Conservation (phyloP, 2,888 invertebrate genomes). For the Gandaritis pyraliata region DNA sequence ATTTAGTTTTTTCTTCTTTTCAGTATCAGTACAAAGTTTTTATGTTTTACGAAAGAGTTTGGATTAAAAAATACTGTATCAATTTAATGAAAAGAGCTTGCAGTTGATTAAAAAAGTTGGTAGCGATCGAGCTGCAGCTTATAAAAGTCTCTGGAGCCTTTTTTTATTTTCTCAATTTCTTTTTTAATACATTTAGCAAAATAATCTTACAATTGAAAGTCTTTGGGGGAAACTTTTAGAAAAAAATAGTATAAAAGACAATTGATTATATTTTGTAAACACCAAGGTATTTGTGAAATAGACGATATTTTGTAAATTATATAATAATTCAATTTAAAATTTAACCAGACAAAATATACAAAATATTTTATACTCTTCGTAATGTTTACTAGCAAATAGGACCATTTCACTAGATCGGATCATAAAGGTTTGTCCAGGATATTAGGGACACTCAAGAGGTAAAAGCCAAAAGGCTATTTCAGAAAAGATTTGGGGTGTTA, state of each 20-base stretch:
- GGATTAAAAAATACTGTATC: slow-evolving; percentile 14
- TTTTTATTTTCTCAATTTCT: not conserved
- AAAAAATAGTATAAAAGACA: too few relatives aligned
- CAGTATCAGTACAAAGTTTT: too few relatives aligned
- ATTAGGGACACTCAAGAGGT: slow-evolving; percentile 7
- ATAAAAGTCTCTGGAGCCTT: not conserved
- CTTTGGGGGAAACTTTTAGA: too few relatives aligned
- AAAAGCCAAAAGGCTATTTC: slow-evolving; percentile 13
- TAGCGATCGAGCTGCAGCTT: not conserved
- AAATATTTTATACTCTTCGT: slow-evolving; percentile 14
- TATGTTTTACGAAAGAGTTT: not conserved
- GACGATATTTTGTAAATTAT: too few relatives aligned
- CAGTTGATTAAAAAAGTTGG: slow-evolving; percentile 17
- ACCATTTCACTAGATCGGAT: slow-evolving; percentile 8
- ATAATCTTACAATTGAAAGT: not conserved
- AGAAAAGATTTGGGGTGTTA: slow-evolving; percentile 23
- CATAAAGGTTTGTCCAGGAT: slow-evolving; percentile 10
- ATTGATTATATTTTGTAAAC: too few relatives aligned
- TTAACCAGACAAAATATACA: not conserved
- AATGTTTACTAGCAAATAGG: not conserved
- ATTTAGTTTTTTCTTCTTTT: not conserved
- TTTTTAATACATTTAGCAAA: not conserved
- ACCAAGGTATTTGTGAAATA: too few relatives aligned
- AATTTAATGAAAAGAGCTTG: slow-evolving; percentile 2
- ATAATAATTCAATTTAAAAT: not conserved